Evolutionary conservation across 2,888 invertebrate species (phyloP).

Genomic region (Cephus spinipes): DNA sequence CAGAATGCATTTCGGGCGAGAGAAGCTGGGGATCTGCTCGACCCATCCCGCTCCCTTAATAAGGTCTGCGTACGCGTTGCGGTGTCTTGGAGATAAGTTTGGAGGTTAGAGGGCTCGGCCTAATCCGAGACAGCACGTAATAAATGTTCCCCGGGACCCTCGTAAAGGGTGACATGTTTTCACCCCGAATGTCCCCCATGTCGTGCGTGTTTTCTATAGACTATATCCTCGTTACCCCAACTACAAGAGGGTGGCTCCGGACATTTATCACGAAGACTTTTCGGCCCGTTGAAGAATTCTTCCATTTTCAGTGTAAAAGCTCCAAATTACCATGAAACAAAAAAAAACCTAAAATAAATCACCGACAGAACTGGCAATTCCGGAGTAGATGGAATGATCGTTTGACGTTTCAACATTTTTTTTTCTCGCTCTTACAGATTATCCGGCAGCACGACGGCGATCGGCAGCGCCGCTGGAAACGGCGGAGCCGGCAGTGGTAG

Average conservation of each 20-base stretch:
- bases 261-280: neutral
- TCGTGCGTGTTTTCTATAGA: neutral
- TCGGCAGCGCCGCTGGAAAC: conserved; percentile 48
- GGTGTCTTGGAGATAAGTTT: conserved; percentile 4
- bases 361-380: neutral
- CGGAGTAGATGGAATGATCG: no score
- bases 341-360: neutral
- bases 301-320: neutral
- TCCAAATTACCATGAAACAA: neutral
- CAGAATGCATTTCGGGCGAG: neutral
- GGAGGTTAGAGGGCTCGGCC: neutral
- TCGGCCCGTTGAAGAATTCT: neutral
- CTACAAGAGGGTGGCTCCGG: neutral
- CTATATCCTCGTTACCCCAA: neutral
- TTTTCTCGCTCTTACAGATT: conserved; percentile 48
- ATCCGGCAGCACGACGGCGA: conserved; percentile 56
- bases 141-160: conserved; percentile 4
- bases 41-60: neutral
- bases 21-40: neutral
- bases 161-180: conserved; percentile 9
- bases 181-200: neutral
- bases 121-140: conserved; percentile 3
- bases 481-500: conserved; percentile 41
- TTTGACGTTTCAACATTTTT: neutral
- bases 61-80: neutral